Conservation (phyloP, 2,888 invertebrate genomes). For the Ormyrus rosae region DNA sequence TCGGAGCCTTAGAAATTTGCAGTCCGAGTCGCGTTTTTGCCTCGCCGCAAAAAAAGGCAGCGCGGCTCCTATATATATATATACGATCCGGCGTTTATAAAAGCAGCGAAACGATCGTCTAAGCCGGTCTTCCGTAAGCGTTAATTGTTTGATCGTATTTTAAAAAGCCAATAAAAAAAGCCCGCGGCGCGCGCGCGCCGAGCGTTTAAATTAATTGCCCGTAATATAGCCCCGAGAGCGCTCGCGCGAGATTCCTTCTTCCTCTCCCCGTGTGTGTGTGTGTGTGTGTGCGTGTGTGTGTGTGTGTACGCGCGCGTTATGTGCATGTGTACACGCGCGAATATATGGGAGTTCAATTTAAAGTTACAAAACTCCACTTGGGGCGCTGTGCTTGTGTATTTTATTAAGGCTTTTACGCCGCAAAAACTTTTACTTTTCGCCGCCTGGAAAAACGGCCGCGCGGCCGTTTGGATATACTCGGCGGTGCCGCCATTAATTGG, state of each 20-base stretch:
- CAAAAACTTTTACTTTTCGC: slow-evolving; percentile 51
- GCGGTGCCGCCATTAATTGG: slow-evolving; percentile 8
- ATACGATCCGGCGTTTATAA: too few species aligned
- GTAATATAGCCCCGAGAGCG: slow-evolving; percentile 13
- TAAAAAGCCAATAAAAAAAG: slow-evolving; percentile 52
- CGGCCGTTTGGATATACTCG: neutral
- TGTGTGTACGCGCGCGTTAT: neutral
- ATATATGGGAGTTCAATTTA: slow-evolving; percentile 39
- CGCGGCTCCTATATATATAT: neutral
- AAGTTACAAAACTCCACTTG: slow-evolving; percentile 42
- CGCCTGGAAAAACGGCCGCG: neutral
- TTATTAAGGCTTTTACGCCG: slow-evolving; percentile 43
- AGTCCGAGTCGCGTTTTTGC: neutral
- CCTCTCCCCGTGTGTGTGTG: neutral
- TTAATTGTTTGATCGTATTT: slow-evolving; percentile 57
- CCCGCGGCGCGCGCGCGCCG: too few species aligned
- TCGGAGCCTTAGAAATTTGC: slow-evolving; percentile 5
- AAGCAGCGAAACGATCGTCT: slow-evolving; percentile 1
- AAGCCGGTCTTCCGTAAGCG: slow-evolving; percentile 46
- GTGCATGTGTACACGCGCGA: neutral
- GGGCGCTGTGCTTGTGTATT: slow-evolving; percentile 26
- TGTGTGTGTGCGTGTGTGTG: neutral
- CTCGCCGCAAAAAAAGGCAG: neutral
- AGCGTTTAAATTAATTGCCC: slow-evolving; percentile 50
- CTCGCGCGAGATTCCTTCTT: slow-evolving; percentile 3